Conservation (phyloP, 2,888 invertebrate genomes). For the Metellina segmentata region DNA sequence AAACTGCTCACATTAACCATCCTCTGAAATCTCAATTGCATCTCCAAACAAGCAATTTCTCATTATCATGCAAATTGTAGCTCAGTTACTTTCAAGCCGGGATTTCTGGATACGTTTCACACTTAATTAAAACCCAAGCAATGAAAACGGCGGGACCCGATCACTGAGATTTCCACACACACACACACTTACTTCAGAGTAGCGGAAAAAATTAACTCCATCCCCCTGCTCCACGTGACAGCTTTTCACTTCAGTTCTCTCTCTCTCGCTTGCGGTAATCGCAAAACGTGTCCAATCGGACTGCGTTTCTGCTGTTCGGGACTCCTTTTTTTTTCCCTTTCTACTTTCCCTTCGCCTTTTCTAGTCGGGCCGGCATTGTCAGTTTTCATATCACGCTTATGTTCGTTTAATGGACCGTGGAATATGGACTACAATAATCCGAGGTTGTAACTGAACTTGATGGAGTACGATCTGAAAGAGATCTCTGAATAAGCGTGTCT, state of each 20-base stretch:
- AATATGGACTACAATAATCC: conserved; percentile 63
- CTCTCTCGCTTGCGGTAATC: neutral
- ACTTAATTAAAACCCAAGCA: neutral
- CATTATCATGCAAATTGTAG: neutral
- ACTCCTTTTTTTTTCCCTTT: neutral
- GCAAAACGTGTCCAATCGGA: conserved; percentile 39
- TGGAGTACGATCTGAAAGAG: neutral
- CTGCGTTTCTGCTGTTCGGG: neutral
- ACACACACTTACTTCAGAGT: neutral
- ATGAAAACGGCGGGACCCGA: no score
- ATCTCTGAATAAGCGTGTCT: no score
- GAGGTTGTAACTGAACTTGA: conserved; percentile 35
- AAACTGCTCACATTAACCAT: no score
- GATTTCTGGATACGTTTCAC: neutral
- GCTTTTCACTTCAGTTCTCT: neutral
- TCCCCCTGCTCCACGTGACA: conserved; percentile 17
- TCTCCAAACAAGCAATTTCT: neutral
- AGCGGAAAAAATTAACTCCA: conserved; percentile 39
- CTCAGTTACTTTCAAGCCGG: neutral
- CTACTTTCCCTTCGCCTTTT: neutral
- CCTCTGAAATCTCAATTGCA: no score
- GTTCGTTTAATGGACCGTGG: conserved; percentile 52
- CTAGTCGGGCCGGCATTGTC: neutral
- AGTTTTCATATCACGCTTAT: conserved; percentile 47
- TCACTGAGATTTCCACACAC: neutral